These are phyloP conservation scores for Altica lythri DNA, from an alignment of 2,888 invertebrate species.

Conservation along the genomic window DNA sequence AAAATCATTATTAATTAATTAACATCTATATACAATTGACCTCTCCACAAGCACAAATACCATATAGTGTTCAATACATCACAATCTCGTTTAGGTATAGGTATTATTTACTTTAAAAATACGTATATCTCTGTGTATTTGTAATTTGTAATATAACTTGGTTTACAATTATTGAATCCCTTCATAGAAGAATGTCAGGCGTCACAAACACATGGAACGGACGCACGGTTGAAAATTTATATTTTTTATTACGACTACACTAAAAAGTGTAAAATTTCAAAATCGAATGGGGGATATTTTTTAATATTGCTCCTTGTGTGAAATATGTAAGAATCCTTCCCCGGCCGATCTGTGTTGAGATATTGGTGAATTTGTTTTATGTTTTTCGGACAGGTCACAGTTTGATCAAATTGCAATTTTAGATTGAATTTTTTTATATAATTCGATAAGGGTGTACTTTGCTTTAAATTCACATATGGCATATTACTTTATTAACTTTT, in stretches of 20 bases:
- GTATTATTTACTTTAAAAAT: too few relatives aligned
- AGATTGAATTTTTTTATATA: too few relatives aligned
- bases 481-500: too few relatives aligned
- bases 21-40: too few relatives aligned
- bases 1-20: too few relatives aligned
- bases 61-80: too few relatives aligned
- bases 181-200: conserved; percentile 37
- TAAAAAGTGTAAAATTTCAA: conserved; percentile 40
- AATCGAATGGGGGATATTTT: conserved; percentile 46
- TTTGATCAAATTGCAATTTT: conserved; percentile 22
- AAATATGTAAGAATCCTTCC: conserved; percentile 43
- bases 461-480: too few relatives aligned
- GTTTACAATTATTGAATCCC: conserved; percentile 56
- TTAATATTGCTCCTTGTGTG: conserved; percentile 46
- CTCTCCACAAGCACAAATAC: too few relatives aligned
- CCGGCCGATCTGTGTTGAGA: conserved; percentile 45
- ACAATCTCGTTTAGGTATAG: too few relatives aligned
- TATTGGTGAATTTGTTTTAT: conserved; percentile 45
- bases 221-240: conserved; percentile 42
- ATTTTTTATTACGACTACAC: conserved; percentile 45
- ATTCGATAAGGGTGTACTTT: too few relatives aligned
- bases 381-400: conserved; percentile 29
- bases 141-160: conserved; percentile 46
- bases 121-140: too few relatives aligned
- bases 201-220: conserved; percentile 9